phyloP scores from a whole-genome alignment of 2,888 invertebrate species.

The Julus scanicus region DNA sequence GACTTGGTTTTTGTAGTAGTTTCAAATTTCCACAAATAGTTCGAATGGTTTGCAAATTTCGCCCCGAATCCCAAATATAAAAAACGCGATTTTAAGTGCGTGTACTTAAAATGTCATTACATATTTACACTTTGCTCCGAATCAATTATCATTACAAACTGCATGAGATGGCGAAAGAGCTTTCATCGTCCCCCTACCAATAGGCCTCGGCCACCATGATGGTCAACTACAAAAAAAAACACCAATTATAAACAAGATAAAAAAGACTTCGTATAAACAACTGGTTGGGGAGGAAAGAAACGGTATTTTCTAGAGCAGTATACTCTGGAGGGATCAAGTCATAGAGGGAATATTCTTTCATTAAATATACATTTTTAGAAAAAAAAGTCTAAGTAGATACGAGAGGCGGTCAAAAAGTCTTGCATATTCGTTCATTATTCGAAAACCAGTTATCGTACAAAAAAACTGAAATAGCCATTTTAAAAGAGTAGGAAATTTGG shows the following conservation, averaged over 20 bases:
- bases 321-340: background rate
- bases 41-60: background rate
- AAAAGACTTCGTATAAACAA: background rate
- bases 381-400: too few species aligned
- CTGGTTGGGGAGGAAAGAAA: background rate
- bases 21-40: slow-evolving; percentile 1
- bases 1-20: background rate
- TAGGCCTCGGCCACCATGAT: background rate
- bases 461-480: too few species aligned
- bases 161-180: background rate
- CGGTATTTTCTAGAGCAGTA: too few species aligned
- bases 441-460: too few species aligned
- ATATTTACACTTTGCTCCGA: slow-evolving; percentile 1
- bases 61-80: background rate
- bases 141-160: background rate
- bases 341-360: background rate
- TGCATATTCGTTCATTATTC: too few species aligned
- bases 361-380: too few species aligned
- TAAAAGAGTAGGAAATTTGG: too few species aligned
- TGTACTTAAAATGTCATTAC: background rate
- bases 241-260: background rate
- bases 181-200: background rate
- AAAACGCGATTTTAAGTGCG: background rate
- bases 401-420: too few species aligned
- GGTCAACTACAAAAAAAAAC: background rate